Percentiles rank a stretch among this genome's conserved stretches.
Conservation (phyloP, 2,888 invertebrate species). For the Lampropteryx suffumata region DNA sequence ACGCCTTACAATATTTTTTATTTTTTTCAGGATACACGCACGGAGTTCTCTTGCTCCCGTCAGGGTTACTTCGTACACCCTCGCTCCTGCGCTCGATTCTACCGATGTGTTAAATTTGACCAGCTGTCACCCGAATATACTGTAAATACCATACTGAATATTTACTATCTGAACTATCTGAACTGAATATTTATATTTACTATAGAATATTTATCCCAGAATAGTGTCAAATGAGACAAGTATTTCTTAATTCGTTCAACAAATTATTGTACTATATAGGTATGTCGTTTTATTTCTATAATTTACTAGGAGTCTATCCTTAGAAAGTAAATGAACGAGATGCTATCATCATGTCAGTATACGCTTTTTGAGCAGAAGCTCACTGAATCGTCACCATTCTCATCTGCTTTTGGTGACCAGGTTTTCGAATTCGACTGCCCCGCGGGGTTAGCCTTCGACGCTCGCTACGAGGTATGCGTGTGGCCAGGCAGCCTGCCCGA, state of each 20-base stretch:
- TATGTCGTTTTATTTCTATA: too few species aligned
- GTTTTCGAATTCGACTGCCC: slow-evolving; percentile 92
- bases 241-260: too few species aligned
- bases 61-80: slow-evolving; percentile 92
- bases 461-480: slow-evolving; percentile 89
- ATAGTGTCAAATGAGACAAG: too few species aligned
- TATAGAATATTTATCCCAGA: too few species aligned
- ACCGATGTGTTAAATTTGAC: slow-evolving; percentile 91
- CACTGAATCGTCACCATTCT: neutral
- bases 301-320: too few species aligned
- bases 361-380: too few species aligned
- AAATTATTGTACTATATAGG: too few species aligned
- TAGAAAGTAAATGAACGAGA: too few species aligned
- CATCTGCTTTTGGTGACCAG: slow-evolving; percentile 37
- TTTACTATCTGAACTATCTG: too few species aligned
- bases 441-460: slow-evolving; percentile 89
- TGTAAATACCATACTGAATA: slow-evolving; percentile 69
- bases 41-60: slow-evolving; percentile 88
- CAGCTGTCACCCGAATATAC: slow-evolving; percentile 89
- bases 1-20: neutral
- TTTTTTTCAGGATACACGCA: slow-evolving; percentile 84
- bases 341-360: too few species aligned
- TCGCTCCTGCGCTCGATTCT: slow-evolving; percentile 89
- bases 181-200: too few species aligned
- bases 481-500: slow-evolving; percentile 90